phyloP scores from a whole-genome alignment of 30 jellyfish, hydroid and myxozoan genomes.

The Aurelia coerulea region DNA sequence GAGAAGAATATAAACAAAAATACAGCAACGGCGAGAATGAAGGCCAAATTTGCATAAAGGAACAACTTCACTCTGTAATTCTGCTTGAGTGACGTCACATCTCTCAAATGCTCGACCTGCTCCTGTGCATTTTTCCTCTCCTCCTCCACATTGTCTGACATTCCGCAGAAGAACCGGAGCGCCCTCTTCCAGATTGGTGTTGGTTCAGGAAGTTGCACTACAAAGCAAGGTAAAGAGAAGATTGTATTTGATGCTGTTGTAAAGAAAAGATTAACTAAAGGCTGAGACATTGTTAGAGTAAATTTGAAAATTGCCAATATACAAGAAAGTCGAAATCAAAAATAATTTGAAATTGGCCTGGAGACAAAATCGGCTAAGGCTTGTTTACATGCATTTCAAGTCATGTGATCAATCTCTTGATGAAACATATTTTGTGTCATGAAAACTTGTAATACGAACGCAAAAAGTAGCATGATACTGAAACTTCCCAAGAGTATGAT shows the following conservation, averaged over 20 bases:
- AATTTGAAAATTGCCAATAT: too few species aligned
- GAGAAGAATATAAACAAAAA: slow-evolving; percentile 81
- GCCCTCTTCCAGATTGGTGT: slow-evolving; percentile 77
- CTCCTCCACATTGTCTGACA: slow-evolving; percentile 71
- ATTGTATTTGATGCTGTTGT: background rate
- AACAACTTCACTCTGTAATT: slow-evolving; percentile 70
- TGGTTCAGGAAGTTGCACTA: slow-evolving; percentile 42
- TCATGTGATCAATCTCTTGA: too few species aligned
- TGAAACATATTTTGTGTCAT: too few species aligned
- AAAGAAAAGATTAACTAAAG: too few species aligned
- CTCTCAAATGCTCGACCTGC: slow-evolving; percentile 85
- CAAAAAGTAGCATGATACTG: too few species aligned
- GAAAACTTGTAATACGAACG: too few species aligned
- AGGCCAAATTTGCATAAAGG: slow-evolving; percentile 53
- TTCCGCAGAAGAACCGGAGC: slow-evolving; percentile 83
- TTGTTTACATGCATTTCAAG: too few species aligned
- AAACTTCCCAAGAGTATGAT: too few species aligned
- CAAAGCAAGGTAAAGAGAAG: background rate
- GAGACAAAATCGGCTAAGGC: too few species aligned
- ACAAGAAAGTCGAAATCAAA: too few species aligned
- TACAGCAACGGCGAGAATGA: slow-evolving; percentile 75
- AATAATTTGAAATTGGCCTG: too few species aligned
- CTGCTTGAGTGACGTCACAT: slow-evolving; percentile 84
- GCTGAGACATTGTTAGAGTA: too few species aligned
- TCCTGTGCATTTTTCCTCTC: slow-evolving; percentile 78